Base-by-base conservation (phyloP, 1,140 invertebrate genomes). In the Drosophila kepulauana region DNA sequence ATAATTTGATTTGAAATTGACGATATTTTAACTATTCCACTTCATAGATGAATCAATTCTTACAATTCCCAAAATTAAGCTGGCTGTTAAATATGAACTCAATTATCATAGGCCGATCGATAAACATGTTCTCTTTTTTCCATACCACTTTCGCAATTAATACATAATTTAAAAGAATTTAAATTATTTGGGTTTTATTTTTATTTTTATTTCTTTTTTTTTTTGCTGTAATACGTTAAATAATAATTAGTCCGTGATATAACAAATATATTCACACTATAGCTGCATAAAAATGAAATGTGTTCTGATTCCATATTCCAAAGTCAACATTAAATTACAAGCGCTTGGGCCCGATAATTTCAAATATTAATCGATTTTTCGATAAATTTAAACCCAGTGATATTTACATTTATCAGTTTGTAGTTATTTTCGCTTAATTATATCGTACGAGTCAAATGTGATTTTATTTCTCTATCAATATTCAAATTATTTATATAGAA, bases 401-500 rank as follows among this genome's bases (percentile, higher is more conserved):
- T 58, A 58, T 58, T 58, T 58, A 58, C 56, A 58, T 43, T 58
- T 45, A 58, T 45, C 16, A 58, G 38, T 45, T 54, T 35, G 20
- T 52, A 43, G 62, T 64, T 64, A 51, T 51, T 64, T 68, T 74
- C 20, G 13, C 41, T 43, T 62, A 63, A 30, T 30, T 62, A 63
- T 30, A 41, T 41, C 66, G 54, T 38, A 41, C 13, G 33, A 49
- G 15, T 38, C 52, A 20, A 57, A 57, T 48, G 52, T 54, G 20
- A 46, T 41, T 62, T 38, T 49, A 43, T 49, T 61, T 56, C 13
- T 28, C 35, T n/a, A 38, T 51, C 54, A 59, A 38, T 4, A 51
- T 73, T 54, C 59, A 75, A 76, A 49, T 62, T 49, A 78, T 70
- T 88, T 61, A 61, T 61, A 35, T 71, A 87, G 56, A 78, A 87